Evolutionary conservation across 1,140 invertebrate genomes (phyloP).

Genomic region (Propsilocerus akamusi): DNA sequence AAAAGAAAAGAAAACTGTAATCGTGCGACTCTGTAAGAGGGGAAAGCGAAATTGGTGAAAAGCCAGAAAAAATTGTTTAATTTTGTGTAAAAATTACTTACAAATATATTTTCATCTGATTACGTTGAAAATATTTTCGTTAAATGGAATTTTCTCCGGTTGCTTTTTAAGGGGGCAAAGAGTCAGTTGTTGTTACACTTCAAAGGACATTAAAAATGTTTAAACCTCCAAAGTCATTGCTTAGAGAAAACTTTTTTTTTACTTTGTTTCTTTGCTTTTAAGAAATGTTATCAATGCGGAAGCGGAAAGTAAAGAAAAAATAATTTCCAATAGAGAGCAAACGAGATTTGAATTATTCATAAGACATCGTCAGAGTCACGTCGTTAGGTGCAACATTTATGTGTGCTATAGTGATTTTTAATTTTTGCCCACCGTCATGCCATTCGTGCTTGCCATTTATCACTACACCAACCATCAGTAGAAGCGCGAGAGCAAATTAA

Average conservation of each 20-base stretch:
- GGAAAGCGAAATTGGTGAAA: no score
- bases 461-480: no score
- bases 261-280: neutral
- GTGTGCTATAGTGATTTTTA: no score
- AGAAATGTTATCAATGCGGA: conserved; percentile 2
- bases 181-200: neutral
- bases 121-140: neutral
- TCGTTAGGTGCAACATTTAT: no score
- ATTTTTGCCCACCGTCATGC: no score
- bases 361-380: no score
- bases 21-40: no score
- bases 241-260: neutral
- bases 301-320: neutral
- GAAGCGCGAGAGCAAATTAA: conserved; percentile 3
- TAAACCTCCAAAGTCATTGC: neutral
- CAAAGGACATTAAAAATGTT: neutral
- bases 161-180: neutral
- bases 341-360: neutral
- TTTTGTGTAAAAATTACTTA: conserved; percentile 1
- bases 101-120: neutral
- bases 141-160: neutral
- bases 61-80: neutral
- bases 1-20: no score
- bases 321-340: neutral
- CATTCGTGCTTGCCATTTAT: no score